phyloP scores from a whole-genome alignment of 1,140 invertebrate species.

The Drosophila santomea region DNA sequence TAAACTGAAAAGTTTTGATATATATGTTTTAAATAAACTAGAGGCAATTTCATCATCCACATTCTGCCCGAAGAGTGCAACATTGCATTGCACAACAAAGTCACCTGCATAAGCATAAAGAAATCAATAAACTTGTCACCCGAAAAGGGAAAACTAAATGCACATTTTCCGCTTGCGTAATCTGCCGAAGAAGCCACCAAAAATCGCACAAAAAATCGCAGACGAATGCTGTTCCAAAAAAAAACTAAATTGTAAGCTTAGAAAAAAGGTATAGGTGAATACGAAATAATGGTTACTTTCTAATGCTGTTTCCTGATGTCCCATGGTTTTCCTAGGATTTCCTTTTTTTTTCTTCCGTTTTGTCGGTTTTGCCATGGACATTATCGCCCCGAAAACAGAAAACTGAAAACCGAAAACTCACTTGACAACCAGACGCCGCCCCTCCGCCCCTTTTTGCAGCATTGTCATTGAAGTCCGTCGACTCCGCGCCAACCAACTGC shows the following conservation, averaged over 20 bases:
- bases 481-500: constrained; percentile 55
- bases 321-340: constrained; percentile 58
- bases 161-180: constrained; percentile 42
- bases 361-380: constrained; percentile 26
- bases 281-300: constrained; percentile 48
- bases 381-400: constrained; percentile 44
- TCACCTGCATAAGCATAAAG: constrained; percentile 9
- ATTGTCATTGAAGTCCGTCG: constrained; percentile 66
- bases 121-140: constrained; percentile 34
- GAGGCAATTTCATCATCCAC: not conserved
- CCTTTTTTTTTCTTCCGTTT: constrained; percentile 21
- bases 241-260: constrained; percentile 11
- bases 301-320: constrained; percentile 53
- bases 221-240: constrained; percentile 33
- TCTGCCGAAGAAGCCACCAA: constrained; percentile 24
- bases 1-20: no score
- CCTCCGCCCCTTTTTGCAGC: constrained; percentile 3
- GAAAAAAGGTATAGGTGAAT: constrained; percentile 4
- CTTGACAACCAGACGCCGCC: constrained; percentile 29
- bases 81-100: not conserved
- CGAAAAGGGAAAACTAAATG: constrained; percentile 26
- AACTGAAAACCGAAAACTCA: constrained; percentile 42
- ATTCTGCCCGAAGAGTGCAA: not conserved
- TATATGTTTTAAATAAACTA: no score
- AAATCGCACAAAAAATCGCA: constrained; percentile 15